A percentile compares a stretch with the other conserved stretches of the same genome.
phyloP scores from a whole-genome alignment of 2,888 invertebrate species.

The Pseudoips prasinana region DNA sequence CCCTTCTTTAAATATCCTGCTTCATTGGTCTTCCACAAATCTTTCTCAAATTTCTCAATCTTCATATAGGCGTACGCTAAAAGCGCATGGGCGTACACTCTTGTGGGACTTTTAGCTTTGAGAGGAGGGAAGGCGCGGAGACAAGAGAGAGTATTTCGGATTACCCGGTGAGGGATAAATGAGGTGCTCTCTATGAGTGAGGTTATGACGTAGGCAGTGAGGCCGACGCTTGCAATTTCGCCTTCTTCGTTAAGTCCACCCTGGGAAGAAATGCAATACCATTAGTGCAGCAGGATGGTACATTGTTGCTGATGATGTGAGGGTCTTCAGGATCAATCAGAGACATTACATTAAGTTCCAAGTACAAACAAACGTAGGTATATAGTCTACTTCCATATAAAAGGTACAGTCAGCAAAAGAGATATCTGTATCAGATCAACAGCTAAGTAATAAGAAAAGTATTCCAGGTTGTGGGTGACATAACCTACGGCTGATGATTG shows the following conservation, averaged over 20 bases:
- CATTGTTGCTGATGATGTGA: no score
- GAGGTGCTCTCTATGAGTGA: slow-evolving; percentile 83
- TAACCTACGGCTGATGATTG: no score
- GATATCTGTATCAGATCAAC: no score
- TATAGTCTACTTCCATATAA: no score
- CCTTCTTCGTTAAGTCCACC: slow-evolving; percentile 78
- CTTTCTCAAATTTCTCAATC: slow-evolving; percentile 53
- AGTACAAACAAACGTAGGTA: no score
- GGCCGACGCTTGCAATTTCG: slow-evolving; percentile 80
- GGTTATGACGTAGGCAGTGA: slow-evolving; percentile 86
- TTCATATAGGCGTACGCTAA: slow-evolving; percentile 58
- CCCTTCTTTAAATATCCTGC: slow-evolving; percentile 37
- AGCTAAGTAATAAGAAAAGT: no score
- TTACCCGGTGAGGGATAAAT: slow-evolving; percentile 64
- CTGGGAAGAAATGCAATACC: no score
- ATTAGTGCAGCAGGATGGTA: no score
- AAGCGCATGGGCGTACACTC: slow-evolving; percentile 58
- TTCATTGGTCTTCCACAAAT: slow-evolving; percentile 45
- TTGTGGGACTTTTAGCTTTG: slow-evolving; percentile 44
- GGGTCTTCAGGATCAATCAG: no score
- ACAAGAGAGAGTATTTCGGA: slow-evolving; percentile 83
- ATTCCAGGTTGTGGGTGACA: no score
- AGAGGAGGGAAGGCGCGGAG: slow-evolving; percentile 69
- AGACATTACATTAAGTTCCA: no score
- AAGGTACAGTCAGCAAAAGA: no score